Base-by-base conservation (phyloP, 2,888 invertebrate species). In the Hypomecis atomaria region DNA sequence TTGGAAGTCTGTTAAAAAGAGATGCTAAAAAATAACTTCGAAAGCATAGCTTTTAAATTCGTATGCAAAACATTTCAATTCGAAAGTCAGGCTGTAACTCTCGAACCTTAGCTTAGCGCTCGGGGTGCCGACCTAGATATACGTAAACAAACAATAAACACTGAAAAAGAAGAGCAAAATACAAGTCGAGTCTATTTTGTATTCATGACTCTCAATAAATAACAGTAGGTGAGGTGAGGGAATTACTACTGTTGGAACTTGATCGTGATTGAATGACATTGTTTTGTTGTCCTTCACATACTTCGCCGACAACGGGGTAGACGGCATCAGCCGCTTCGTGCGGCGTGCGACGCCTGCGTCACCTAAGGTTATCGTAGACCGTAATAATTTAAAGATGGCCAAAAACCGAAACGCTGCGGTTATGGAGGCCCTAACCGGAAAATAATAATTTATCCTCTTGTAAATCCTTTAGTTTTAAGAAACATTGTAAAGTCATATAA, bases 161-260 rank as follows among this genome's bases (percentile, higher is more conserved):
- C 69, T 58, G 61, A 64, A 71, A 73, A 74, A 65, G 59, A 68
- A 79, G 66, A 77, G 82, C 79, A 85, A 84, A 83, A 84, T 82
- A 85, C 84, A 82, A 83, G 81, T 79, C 77, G 81, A 75, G 73
- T 83, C 83, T 85, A 84, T 79, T 90, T 87, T 86, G 89, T 90
- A 89, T 90, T 90, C 90, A 89, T 89, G 88, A 85, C 85, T 84
- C 86, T 88, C 89, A 86, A 90, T 89, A 89, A 90, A 89, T 88
- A 88, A 89, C 84, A 71, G 79, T 75, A 64, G 71, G 63, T 58
- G 53, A 42, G 57, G 53, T 49, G 44, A 57, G 52, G 36, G 60
- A 23, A 40, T 38, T 62, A 61, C 62, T 85, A 89, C 85, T 72
- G 79, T 61, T 49, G 71, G 68, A 70, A 64, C 42, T 66, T 66